A percentile compares a stretch with the other conserved stretches of the same genome.
Conservation (phyloP, 2,888 invertebrate genomes). For the Dasypolia templi region DNA sequence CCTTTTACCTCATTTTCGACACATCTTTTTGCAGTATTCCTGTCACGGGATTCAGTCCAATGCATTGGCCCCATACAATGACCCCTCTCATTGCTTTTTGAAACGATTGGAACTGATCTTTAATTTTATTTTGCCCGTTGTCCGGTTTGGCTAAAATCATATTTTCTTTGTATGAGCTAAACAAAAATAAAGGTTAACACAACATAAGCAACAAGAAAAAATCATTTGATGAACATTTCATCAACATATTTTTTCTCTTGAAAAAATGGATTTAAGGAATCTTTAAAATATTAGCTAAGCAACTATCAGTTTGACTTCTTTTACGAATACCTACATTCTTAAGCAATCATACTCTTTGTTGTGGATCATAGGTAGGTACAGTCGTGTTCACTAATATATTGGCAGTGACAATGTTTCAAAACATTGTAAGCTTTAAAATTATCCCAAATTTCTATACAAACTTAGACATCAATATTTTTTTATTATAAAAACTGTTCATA, state of each 20-base stretch:
- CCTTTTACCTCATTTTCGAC: conserved; percentile 72
- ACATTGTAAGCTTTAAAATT: too few relatives aligned
- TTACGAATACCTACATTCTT: too few relatives aligned
- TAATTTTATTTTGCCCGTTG: conserved; percentile 7
- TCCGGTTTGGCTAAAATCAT: conserved; percentile 27
- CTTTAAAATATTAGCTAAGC: too few relatives aligned
- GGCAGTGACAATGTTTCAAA: too few relatives aligned
- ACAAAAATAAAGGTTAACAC: neutral
- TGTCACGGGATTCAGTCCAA: conserved; percentile 76
- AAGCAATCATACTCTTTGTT: too few relatives aligned
- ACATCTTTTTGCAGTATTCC: conserved; percentile 68
- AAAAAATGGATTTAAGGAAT: neutral
- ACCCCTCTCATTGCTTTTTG: conserved; percentile 74
- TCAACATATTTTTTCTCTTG: neutral
- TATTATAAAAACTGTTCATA: too few relatives aligned
- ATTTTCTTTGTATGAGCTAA: neutral
- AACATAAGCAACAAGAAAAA: too few relatives aligned
- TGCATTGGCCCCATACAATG: conserved; percentile 70
- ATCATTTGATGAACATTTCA: too few relatives aligned
- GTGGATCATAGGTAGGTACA: too few relatives aligned
- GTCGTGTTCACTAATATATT: too few relatives aligned
- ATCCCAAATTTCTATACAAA: too few relatives aligned
- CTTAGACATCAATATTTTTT: too few relatives aligned
- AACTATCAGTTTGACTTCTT: neutral
- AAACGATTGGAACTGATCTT: conserved; percentile 68